A percentile compares a stretch with the other conserved stretches of the same genome.
Conservation (phyloP, 2,888 invertebrate species). For the Mythimna albipuncta region DNA sequence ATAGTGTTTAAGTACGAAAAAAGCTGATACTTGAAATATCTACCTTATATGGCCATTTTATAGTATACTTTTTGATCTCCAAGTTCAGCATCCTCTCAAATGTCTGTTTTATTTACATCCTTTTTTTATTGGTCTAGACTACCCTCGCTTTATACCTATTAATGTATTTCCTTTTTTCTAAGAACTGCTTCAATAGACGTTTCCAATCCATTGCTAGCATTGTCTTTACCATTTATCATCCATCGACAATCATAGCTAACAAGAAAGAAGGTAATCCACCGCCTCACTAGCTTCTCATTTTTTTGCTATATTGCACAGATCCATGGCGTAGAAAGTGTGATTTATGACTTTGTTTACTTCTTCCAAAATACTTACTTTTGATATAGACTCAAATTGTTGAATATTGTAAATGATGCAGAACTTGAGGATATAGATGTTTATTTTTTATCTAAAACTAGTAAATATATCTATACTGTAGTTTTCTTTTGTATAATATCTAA, state of each 20-base stretch:
- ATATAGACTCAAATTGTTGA: constrained; percentile 12
- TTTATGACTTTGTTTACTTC: constrained; percentile 53
- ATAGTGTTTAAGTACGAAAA: neutral
- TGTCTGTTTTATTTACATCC: neutral
- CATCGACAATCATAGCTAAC: constrained; percentile 40
- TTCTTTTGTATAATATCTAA: neutral
- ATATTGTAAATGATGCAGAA: constrained; percentile 21
- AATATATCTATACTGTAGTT: neutral
- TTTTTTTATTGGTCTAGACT: neutral
- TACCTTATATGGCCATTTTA: neutral
- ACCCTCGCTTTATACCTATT: neutral
- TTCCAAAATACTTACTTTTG: constrained; percentile 38
- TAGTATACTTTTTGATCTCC: neutral
- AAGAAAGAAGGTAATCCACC: constrained; percentile 42
- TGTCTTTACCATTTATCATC: constrained; percentile 39
- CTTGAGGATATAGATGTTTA: neutral
- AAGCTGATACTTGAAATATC: neutral
- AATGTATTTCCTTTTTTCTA: neutral
- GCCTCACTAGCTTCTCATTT: constrained; percentile 52
- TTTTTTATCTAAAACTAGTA: constrained; percentile 2
- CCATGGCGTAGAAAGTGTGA: constrained; percentile 26
- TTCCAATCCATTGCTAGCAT: constrained; percentile 24
- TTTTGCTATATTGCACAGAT: constrained; percentile 40
- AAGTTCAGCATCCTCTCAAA: neutral
- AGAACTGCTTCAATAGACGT: neutral